Base-by-base conservation (phyloP, 2,797 vertebrate species). In the Melanotaenia maccullochi region DNA sequence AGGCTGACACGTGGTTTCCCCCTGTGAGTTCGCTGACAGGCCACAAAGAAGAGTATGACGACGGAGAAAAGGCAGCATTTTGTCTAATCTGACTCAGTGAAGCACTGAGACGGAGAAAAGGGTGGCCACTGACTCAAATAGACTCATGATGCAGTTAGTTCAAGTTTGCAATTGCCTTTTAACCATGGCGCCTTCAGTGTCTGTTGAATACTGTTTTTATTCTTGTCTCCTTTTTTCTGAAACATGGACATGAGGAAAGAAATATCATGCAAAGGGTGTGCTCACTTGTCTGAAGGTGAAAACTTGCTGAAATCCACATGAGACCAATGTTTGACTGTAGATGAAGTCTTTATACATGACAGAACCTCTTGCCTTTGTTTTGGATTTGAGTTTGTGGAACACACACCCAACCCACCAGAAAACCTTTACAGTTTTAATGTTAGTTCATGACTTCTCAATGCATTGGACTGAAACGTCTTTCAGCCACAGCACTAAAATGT, bases 111-210 rank as follows among this genome's bases (percentile, higher is more conserved):
- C 77, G 72, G 84, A 81, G 83, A 85, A 86, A 85, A 84, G 79
- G 78, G 85, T 89, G 87, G 90, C 83, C 82, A 86, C 79, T 78
- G 85, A 89, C 79, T 88, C 73, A 79, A 76, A 82, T 75, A 83
- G 84, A 89, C 81, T 90, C 77, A 79, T 71, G 83, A 91, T 90
- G 87, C 91, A 92, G 93, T 93, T 89, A 85, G 89, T 90, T 86
- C 85, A 89, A 85, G 87, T 92, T 93, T 93, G 90, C 85, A 86
- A 90, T 90, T 91, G 92, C 93, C 92, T 93, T 94, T 90, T 90
- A 91, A 90, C 92, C 92, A 91, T 91, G 90, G 85, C 91, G 90
- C 92, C 92, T 95, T 93, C 89, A 85, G 85, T 91, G 90, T 92
- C 75, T 91, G 90, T 81, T 89, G 84, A 88, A 79, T 85, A 78